Conservation (phyloP, 2,113 vertebrate species). For the Zosterops japonicus region DNA sequence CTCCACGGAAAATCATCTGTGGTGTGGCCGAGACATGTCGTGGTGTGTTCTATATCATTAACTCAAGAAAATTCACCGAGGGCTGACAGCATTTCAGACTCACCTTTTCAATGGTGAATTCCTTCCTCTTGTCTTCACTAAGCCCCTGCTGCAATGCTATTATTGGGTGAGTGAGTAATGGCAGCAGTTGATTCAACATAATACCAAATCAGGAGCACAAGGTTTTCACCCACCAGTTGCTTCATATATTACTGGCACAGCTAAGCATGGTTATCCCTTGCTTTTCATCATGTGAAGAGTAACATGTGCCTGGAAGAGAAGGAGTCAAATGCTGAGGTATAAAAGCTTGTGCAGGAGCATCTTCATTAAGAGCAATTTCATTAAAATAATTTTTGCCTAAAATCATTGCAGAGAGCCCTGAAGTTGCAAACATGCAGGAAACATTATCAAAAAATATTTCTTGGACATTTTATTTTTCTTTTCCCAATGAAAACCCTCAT, state of each 20-base stretch:
- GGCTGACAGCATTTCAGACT: neutral
- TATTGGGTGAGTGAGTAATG: neutral
- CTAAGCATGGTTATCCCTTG: neutral
- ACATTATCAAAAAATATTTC: neutral
- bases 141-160: neutral
- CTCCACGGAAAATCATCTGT: neutral
- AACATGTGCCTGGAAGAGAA: neutral
- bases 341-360: neutral
- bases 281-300: neutral
- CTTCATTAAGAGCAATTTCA: neutral
- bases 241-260: neutral
- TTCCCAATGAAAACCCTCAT: neutral
- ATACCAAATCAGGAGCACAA: neutral
- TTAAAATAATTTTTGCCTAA: neutral
- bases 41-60: neutral
- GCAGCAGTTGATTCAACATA: neutral
- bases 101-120: conserved; percentile 3
- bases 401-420: neutral
- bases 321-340: neutral
- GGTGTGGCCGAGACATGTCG: neutral
- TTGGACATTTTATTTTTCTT: neutral
- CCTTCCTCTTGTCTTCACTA: conserved; percentile 11
- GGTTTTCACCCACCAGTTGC: neutral
- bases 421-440: neutral
- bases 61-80: neutral